Evolutionary conservation across 2,888 invertebrate genomes (phyloP).

Genomic region (Calliopum simillimum): DNA sequence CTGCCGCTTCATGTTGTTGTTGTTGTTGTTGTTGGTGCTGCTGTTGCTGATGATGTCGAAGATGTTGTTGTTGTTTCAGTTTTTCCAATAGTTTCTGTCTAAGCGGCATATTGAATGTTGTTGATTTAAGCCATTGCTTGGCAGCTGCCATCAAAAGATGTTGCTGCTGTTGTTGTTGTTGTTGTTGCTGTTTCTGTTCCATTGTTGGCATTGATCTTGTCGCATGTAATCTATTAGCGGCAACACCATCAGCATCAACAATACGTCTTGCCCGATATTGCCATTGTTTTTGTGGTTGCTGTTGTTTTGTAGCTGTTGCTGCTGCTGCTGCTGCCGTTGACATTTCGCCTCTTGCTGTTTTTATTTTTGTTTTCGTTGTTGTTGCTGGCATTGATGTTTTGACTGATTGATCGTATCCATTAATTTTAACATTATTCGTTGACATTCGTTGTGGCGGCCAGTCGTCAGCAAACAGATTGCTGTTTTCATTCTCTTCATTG

Average conservation of each 20-base stretch:
- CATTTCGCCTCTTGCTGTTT: slow-evolving; percentile 32
- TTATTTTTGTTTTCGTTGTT: slow-evolving; percentile 32
- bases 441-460: slow-evolving; percentile 38
- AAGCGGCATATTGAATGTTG: slow-evolving; percentile 6
- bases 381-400: slow-evolving; percentile 57
- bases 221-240: slow-evolving; percentile 60
- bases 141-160: slow-evolving; percentile 37
- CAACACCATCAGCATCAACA: slow-evolving; percentile 38
- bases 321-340: slow-evolving; percentile 36
- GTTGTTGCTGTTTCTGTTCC: slow-evolving; percentile 42
- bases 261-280: slow-evolving; percentile 21
- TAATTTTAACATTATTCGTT: slow-evolving; percentile 49
- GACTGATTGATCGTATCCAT: slow-evolving; percentile 64
- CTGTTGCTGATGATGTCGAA: slow-evolving; percentile 33
- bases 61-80: slow-evolving; percentile 12
- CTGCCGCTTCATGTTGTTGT: slow-evolving; percentile 23
- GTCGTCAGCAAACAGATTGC: slow-evolving; percentile 41
- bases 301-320: slow-evolving; percentile 24
- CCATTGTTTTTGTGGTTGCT: slow-evolving; percentile 29
- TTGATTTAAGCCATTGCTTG: slow-evolving; percentile 17
- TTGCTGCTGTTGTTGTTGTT: slow-evolving; percentile 37
- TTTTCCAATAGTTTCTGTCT: slow-evolving; percentile 2
- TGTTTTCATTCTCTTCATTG: slow-evolving; percentile 39
- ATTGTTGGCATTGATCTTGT: slow-evolving; percentile 60
- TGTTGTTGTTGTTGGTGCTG: slow-evolving; percentile 23